A percentile compares a stretch with the other conserved stretches of the same genome.
These are phyloP conservation scores for Hirudo medicinalis DNA, from an alignment of 1,140 invertebrate genomes.

Conservation along the genomic window DNA sequence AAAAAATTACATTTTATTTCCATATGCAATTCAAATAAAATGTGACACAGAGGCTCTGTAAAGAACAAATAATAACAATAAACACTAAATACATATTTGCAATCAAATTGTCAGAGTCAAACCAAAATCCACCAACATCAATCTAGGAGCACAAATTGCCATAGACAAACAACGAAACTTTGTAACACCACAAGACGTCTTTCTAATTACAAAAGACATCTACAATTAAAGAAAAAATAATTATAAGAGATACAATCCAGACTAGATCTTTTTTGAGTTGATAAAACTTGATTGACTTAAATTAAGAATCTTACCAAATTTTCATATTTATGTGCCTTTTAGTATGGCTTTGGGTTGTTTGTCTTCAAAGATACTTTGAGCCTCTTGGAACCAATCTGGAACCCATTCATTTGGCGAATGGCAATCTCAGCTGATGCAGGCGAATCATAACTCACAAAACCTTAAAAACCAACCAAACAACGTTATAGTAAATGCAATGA, in stretches of 20 bases:
- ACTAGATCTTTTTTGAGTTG: not conserved
- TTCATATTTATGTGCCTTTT: not conserved
- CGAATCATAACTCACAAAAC: slow-evolving; percentile 99
- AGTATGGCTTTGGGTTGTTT: slow-evolving; percentile 61
- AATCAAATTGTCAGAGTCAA: no score
- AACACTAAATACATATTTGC: no score
- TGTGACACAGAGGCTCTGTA: no score
- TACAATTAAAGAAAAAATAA: slow-evolving; percentile 4
- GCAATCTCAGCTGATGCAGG: slow-evolving; percentile 88
- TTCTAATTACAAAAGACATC: slow-evolving; percentile 3
- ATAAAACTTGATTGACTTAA: no score
- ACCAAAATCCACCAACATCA: no score
- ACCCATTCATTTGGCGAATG: slow-evolving; percentile 99
- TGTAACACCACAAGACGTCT: not conserved
- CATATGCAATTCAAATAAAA: no score
- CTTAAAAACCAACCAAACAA: slow-evolving; percentile 44
- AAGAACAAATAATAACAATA: no score
- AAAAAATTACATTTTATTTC: no score
- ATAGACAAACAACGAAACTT: slow-evolving; percentile 1
- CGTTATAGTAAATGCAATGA: not conserved
- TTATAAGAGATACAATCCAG: not conserved
- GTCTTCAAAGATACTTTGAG: slow-evolving; percentile 98
- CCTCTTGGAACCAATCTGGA: slow-evolving; percentile 96
- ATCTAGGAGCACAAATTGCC: not conserved
- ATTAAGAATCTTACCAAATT: no score